Percentiles rank a stretch among this genome's conserved stretches.
These are phyloP conservation scores for Ciconia boyciana DNA, from an alignment of 2,113 vertebrate genomes.

Conservation along the genomic window DNA sequence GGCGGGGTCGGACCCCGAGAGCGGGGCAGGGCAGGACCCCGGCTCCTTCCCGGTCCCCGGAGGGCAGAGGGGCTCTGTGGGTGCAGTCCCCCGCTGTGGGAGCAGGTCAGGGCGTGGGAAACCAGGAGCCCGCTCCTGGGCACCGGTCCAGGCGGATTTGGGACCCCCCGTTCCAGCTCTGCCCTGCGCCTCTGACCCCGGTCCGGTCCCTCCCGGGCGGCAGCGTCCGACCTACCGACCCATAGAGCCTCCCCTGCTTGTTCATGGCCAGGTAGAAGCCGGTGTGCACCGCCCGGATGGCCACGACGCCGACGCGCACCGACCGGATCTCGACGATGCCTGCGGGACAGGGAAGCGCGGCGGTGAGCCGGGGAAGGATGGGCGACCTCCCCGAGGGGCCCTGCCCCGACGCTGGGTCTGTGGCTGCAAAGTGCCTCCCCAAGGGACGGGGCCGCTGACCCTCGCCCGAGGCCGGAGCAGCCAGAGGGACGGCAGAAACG, in stretches of 20 bases:
- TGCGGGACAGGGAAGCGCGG: conserved; percentile 17
- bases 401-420: accelerated
- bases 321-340: conserved; percentile 93
- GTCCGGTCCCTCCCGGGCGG: background rate
- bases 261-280: conserved; percentile 95
- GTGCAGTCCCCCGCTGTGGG: background rate
- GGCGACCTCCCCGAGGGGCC: accelerated
- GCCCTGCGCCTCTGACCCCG: background rate
- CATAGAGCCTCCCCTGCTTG: conserved; percentile 86
- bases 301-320: conserved; percentile 87
- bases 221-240: conserved; percentile 83
- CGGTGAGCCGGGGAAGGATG: background rate
- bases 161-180: background rate
- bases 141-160: accelerated
- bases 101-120: background rate
- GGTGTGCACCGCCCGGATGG: conserved; percentile 87
- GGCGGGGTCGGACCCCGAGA: background rate
- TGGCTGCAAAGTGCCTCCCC: background rate
- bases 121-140: background rate
- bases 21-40: background rate
- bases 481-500: background rate
- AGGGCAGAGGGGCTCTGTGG: background rate
- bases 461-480: accelerated
- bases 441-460: background rate
- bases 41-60: background rate